Evolutionary conservation across 2,797 vertebrate genomes (phyloP).

Genomic region (Sebastes ruberrimus): DNA sequence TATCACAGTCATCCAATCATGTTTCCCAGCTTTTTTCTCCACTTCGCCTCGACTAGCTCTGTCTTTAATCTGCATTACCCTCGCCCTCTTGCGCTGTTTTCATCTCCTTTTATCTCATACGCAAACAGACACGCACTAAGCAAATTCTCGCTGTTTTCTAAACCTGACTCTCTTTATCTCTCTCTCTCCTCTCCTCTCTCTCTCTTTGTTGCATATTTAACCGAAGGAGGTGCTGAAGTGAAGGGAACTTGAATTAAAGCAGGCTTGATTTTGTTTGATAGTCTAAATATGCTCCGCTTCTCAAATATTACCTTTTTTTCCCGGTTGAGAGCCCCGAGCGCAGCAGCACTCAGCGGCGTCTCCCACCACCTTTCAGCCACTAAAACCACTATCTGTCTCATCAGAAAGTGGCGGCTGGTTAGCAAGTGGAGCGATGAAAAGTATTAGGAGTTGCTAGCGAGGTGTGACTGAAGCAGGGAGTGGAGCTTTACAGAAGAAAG

Average conservation of each 20-base stretch:
- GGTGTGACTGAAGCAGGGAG: conserved; percentile 62
- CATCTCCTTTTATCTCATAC: conserved; percentile 51
- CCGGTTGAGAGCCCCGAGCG: conserved; percentile 44
- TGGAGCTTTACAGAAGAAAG: conserved; percentile 45
- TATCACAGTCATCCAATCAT: conserved; percentile 59
- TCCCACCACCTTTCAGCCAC: conserved; percentile 51
- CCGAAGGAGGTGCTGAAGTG: conserved; percentile 46
- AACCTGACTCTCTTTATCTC: conserved; percentile 19
- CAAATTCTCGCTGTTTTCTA: conserved; percentile 41
- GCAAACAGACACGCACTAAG: conserved; percentile 50
- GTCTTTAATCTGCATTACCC: conserved; percentile 57
- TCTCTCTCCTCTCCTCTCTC: conserved; percentile 1
- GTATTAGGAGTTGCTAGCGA: conserved; percentile 63
- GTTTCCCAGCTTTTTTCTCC: conserved; percentile 32
- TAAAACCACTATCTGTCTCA: conserved; percentile 68
- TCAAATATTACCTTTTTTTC: conserved; percentile 56
- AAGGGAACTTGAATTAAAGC: conserved; percentile 80
- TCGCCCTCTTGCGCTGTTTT: conserved; percentile 55
- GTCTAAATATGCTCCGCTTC: conserved; percentile 77
- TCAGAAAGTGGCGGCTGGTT: conserved; percentile 61
- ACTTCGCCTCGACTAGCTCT: conserved; percentile 37
- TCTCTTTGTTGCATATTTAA: conserved; percentile 45
- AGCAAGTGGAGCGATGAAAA: conserved; percentile 67
- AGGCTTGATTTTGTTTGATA: conserved; percentile 86
- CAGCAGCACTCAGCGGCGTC: conserved; percentile 50